Conservation (phyloP, 1,140 invertebrate genomes). For the Drosophila obscura region DNA sequence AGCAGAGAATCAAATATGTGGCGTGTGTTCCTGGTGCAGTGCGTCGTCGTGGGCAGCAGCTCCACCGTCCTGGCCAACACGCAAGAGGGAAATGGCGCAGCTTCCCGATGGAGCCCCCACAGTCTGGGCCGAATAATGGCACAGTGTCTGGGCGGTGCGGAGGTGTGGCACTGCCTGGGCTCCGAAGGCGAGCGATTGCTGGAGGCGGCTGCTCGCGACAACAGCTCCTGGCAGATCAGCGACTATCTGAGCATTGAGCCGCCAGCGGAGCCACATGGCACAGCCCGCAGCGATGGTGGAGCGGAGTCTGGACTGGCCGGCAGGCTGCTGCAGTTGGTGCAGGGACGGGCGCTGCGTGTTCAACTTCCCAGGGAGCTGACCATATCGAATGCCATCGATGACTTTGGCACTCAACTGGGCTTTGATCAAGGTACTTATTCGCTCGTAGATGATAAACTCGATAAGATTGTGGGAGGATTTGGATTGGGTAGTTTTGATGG, state of each 20-base stretch:
- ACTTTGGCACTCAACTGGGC: slow-evolving; percentile 49
- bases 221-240: slow-evolving; percentile 85
- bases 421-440: slow-evolving; percentile 79
- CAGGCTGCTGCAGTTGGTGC: slow-evolving; percentile 61
- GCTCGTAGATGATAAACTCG: slow-evolving; percentile 80
- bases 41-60: slow-evolving; percentile 14
- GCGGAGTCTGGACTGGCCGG: slow-evolving; percentile 23
- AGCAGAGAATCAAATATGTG: slow-evolving; percentile 39
- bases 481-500: slow-evolving; percentile 50
- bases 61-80: slow-evolving; percentile 11
- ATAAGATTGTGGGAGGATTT: slow-evolving; percentile 58
- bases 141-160: slow-evolving; percentile 80
- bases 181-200: slow-evolving; percentile 85
- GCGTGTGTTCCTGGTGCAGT: slow-evolving; percentile 45
- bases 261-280: slow-evolving; percentile 51
- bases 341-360: slow-evolving; percentile 61
- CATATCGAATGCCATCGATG: slow-evolving; percentile 74
- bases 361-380: slow-evolving; percentile 55
- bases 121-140: slow-evolving; percentile 56
- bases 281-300: slow-evolving; percentile 1
- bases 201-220: slow-evolving; percentile 85
- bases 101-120: slow-evolving; percentile 35
- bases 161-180: slow-evolving; percentile 85
- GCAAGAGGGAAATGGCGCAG: neutral
- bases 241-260: slow-evolving; percentile 85